Conservation (phyloP, 2,888 invertebrate species). For the Megalurothrips usitatus region DNA sequence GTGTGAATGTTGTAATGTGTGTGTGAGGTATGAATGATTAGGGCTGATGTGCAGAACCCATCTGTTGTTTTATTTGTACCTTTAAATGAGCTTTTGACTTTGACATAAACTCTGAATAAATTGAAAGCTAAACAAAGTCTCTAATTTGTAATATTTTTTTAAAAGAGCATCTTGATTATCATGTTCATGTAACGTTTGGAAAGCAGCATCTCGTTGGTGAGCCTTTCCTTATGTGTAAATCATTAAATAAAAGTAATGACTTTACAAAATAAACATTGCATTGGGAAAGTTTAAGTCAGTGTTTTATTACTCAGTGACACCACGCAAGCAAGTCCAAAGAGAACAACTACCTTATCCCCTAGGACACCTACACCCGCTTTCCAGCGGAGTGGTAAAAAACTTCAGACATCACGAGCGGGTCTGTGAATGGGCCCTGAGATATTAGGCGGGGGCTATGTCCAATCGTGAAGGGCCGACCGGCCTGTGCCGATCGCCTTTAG, state of each 20-base stretch:
- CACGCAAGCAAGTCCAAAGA: no score
- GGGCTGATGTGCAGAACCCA: not conserved
- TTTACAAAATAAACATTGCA: not conserved
- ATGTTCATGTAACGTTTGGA: not conserved
- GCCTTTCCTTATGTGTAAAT: constrained; percentile 8
- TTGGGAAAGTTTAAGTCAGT: not conserved
- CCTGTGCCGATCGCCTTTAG: no score
- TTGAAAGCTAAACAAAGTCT: constrained; percentile 21
- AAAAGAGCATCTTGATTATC: constrained; percentile 11
- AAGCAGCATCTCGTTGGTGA: not conserved
- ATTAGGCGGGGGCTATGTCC: no score
- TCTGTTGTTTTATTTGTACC: constrained; percentile 4
- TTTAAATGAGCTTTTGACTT: not conserved
- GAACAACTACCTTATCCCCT: no score
- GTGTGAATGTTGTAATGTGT: not conserved
- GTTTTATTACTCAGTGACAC: no score
- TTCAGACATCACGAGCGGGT: no score
- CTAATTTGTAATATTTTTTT: constrained; percentile 24
- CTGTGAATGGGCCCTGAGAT: no score
- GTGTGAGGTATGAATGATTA: not conserved
- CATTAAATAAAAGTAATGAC: not conserved
- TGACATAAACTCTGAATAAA: not conserved
- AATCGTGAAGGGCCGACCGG: no score
- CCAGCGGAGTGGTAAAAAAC: no score
- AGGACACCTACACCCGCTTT: no score